Evolutionary conservation across 2,113 vertebrate genomes (phyloP), one percentile per base, ranked within the genome.

Genomic region (Gymnogyps californianus): DNA sequence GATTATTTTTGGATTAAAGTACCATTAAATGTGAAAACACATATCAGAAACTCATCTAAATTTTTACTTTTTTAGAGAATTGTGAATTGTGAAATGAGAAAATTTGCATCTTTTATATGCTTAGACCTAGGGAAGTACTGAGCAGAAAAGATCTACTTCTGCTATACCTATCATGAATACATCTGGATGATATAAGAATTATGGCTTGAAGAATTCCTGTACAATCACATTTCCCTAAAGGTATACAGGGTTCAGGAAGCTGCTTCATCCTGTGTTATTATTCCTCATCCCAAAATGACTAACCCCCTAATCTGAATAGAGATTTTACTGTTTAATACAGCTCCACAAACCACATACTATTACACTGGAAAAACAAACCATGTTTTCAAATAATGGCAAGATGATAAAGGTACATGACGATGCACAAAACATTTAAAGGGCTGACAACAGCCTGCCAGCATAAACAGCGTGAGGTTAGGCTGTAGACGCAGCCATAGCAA

Each of bases 241-340:
- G 47, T 80, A 77, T 28, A 77, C 31, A 67, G 66, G 49, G 31
- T 47, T 89, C 70, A 91, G 77, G 66, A 95, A 95, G 78, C 61
- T 87, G 66, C 77, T 89, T 72, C 59, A 87, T 67, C 62, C 71
- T 88, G 54, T 80, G 31, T 70, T 80, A 11, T 42, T 83, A 69
- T 13, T 93, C 65, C 57, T 79, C 57, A 89, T 72, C 78, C 70
- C 74, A 36, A 91, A 93, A 88, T 51, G 21, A 91, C 90, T 90
- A 96, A 90, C 28, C 25, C 46, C 20, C 28, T 78, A 87, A 95
- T 76, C 80, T 57, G 52, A 96, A 87, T 69, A 64, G 38, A 92
- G 51, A 91, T 94, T 94, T 93, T 94, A 90, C 87, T 90, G 70
- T 77, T 83, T 91, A 96, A 94, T 94, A 61, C 17, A 72, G 66